Evolutionary conservation across 2,797 vertebrate genomes (phyloP).

Genomic region (Rhinophrynus dorsalis): DNA sequence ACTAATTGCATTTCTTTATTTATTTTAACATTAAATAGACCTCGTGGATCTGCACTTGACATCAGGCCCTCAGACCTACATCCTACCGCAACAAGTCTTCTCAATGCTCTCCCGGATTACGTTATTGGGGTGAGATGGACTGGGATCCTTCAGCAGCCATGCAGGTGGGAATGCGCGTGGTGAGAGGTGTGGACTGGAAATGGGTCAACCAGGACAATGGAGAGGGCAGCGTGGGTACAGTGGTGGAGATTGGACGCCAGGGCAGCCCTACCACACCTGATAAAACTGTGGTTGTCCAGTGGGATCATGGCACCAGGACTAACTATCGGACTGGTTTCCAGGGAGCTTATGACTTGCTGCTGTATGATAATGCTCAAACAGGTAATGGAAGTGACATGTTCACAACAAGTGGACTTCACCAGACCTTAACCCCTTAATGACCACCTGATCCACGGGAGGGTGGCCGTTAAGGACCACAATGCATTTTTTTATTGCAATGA

Average conservation of each 20-base stretch:
- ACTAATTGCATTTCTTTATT: too few species aligned
- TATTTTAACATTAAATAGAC: too few species aligned
- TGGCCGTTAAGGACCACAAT: too few species aligned
- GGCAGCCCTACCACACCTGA: slow-evolving; percentile 95
- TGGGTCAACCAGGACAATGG: slow-evolving; percentile 94
- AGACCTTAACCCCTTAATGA: too few species aligned
- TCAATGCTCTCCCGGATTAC: background rate
- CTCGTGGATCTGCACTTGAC: too few species aligned
- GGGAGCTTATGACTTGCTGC: slow-evolving; percentile 89
- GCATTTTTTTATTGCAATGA: too few species aligned
- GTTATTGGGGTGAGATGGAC: slow-evolving; percentile 56
- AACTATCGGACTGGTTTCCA: slow-evolving; percentile 97
- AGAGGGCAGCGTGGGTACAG: slow-evolving; percentile 91
- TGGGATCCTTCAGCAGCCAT: slow-evolving; percentile 77
- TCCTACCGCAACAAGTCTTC: background rate
- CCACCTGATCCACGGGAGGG: too few species aligned
- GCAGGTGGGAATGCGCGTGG: slow-evolving; percentile 97
- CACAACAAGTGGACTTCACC: too few species aligned
- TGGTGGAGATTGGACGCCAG: slow-evolving; percentile 94
- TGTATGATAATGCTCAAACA: slow-evolving; percentile 96
- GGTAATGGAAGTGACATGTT: too few species aligned
- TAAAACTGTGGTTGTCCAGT: slow-evolving; percentile 96
- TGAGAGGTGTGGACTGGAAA: slow-evolving; percentile 95
- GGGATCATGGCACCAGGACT: slow-evolving; percentile 95
- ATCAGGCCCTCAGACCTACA: background rate